These are phyloP conservation scores for Tricholauxania praeusta DNA, from an alignment of 2,888 invertebrate genomes.

Conservation along the genomic window DNA sequence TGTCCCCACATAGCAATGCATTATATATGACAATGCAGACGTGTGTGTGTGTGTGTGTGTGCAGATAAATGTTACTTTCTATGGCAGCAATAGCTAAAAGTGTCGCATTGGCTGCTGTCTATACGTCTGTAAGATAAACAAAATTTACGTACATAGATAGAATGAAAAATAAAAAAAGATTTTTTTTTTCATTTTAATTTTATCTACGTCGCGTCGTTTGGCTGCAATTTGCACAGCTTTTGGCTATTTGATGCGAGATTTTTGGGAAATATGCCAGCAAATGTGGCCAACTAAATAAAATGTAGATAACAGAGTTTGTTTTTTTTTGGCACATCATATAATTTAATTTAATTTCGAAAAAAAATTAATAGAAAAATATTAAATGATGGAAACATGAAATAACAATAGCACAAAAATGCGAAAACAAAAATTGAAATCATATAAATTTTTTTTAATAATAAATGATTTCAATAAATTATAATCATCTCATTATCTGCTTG, in stretches of 20 bases:
- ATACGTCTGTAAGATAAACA: slow-evolving; percentile 41
- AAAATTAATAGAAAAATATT: too few species aligned
- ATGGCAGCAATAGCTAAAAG: slow-evolving; percentile 20
- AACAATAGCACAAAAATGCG: too few species aligned
- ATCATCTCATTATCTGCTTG: too few species aligned
- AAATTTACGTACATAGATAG: neutral
- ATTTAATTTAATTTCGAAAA: neutral
- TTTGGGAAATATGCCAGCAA: slow-evolving; percentile 20
- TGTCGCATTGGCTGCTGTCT: slow-evolving; percentile 25
- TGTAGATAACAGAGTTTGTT: slow-evolving; percentile 28
- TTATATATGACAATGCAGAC: neutral
- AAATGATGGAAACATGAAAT: too few species aligned
- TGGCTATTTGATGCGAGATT: neutral
- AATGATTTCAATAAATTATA: too few species aligned
- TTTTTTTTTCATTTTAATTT: neutral
- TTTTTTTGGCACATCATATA: slow-evolving; percentile 44
- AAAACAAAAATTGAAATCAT: too few species aligned
- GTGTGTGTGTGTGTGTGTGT: slow-evolving; percentile 3
- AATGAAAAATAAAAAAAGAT: neutral
- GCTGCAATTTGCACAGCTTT: slow-evolving; percentile 18
- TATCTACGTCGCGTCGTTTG: slow-evolving; percentile 17
- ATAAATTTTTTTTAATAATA: too few species aligned
- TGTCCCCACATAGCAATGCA: neutral
- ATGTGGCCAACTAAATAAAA: slow-evolving; percentile 21
- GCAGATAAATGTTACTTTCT: slow-evolving; percentile 45